Conservation (phyloP, 1,140 invertebrate genomes). For the Pygmarrhopalites habei region DNA sequence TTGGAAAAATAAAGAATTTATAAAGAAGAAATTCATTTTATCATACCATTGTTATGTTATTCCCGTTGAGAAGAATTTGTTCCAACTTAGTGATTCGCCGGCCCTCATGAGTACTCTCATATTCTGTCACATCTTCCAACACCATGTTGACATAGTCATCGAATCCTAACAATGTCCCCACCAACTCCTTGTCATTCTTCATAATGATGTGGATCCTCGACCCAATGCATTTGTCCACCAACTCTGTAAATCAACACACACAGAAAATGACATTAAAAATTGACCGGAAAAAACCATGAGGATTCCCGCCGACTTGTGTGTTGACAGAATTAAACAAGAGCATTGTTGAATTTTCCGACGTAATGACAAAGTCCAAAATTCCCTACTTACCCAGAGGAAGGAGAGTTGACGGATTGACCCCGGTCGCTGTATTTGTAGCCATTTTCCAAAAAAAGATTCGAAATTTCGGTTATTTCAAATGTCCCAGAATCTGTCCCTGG, state of each 20-base stretch:
- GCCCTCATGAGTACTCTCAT: constrained; percentile 94
- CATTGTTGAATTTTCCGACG: no score
- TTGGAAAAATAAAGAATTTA: not conserved
- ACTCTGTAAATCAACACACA: constrained; percentile 67
- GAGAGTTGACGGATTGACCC: constrained; percentile 62
- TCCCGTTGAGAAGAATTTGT: constrained; percentile 96
- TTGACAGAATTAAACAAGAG: constrained; percentile 9
- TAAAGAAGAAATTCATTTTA: not conserved
- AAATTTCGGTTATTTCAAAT: no score
- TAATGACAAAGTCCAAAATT: no score
- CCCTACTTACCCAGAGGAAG: constrained; percentile 59
- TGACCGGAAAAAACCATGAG: no score
- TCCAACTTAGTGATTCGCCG: constrained; percentile 93
- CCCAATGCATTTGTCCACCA: constrained; percentile 99
- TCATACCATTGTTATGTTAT: constrained; percentile 99
- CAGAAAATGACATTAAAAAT: no score
- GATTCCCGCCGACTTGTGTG: no score
- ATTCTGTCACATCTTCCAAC: constrained; percentile 84
- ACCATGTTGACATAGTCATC: constrained; percentile 99
- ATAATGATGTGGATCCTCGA: constrained; percentile 98
- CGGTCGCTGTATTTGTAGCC: constrained; percentile 43
- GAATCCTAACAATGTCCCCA: constrained; percentile 93
- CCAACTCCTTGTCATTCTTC: constrained; percentile 99
- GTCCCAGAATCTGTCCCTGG: no score
- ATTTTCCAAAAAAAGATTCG: constrained; percentile 37